Percentiles rank a stretch among this genome's conserved stretches.
Evolutionary conservation across 2,888 invertebrate species (phyloP).

Genomic region (Plusia festucae): DNA sequence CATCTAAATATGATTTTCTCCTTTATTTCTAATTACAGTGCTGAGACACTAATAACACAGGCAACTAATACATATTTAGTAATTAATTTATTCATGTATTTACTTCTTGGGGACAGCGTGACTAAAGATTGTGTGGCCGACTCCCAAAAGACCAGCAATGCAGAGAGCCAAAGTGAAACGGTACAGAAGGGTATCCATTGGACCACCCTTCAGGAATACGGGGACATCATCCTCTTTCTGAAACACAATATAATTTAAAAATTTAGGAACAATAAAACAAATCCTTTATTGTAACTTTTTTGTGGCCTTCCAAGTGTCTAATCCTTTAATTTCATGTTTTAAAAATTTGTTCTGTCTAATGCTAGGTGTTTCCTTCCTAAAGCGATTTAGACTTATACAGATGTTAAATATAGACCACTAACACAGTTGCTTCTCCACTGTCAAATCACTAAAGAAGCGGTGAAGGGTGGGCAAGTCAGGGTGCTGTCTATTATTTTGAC

Average conservation of each 20-base stretch:
- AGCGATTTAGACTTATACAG: too few relatives aligned
- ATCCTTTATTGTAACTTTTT: too few relatives aligned
- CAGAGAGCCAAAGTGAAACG: constrained; percentile 81
- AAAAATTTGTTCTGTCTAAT: too few relatives aligned
- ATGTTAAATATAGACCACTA: too few relatives aligned
- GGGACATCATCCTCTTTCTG: constrained; percentile 90
- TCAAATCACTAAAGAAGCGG: too few relatives aligned
- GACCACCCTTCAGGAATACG: constrained; percentile 90
- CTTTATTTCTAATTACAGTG: constrained; percentile 74
- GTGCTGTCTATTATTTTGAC: too few relatives aligned
- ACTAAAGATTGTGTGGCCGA: constrained; percentile 78
- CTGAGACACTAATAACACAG: constrained; percentile 68
- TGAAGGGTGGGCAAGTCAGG: too few relatives aligned
- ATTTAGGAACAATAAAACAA: background rate
- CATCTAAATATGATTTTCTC: constrained; percentile 46
- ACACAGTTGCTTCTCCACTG: too few relatives aligned
- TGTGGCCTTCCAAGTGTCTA: too few relatives aligned
- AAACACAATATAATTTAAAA: constrained; percentile 54
- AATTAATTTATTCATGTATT: constrained; percentile 55
- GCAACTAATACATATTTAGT: constrained; percentile 73
- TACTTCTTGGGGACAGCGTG: constrained; percentile 81
- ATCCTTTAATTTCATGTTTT: too few relatives aligned
- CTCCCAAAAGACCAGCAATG: constrained; percentile 74
- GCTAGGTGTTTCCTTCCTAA: too few relatives aligned
- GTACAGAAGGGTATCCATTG: constrained; percentile 85